These are phyloP conservation scores for Oriolus oriolus DNA, from an alignment of 2,113 vertebrate genomes.

Conservation along the genomic window DNA sequence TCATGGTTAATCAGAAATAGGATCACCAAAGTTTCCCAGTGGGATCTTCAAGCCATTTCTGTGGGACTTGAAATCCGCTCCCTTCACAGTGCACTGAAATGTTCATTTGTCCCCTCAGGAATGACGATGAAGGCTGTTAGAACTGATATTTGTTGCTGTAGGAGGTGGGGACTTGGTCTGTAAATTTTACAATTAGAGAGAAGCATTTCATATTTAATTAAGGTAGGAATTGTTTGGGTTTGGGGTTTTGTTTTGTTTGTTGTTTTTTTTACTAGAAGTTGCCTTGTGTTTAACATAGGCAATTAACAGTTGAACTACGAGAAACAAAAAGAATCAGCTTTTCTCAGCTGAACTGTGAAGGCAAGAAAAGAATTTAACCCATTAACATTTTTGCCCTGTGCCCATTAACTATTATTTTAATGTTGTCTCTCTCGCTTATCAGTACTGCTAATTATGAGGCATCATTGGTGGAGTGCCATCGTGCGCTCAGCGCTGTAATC, in stretches of 20 bases:
- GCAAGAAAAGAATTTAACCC: neutral
- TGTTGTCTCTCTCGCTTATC: neutral
- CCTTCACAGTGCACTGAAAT: neutral
- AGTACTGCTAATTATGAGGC: neutral
- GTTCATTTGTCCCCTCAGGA: fast-evolving
- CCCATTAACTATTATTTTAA: neutral
- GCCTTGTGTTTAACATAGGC: neutral
- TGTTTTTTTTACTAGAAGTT: neutral
- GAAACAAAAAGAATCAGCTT: neutral
- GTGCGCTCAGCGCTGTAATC: neutral
- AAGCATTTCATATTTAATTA: neutral
- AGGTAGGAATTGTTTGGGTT: neutral
- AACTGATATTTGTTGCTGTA: neutral
- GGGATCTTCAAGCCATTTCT: neutral
- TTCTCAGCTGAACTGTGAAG: neutral
- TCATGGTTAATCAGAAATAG: neutral
- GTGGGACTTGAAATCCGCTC: neutral
- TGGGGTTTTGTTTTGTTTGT: neutral
- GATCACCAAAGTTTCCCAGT: neutral
- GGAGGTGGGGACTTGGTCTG: neutral
- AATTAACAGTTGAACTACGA: neutral
- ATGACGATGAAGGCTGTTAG: neutral
- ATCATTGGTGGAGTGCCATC: neutral
- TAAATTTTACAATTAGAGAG: neutral
- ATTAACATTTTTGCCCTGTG: neutral